Evolutionary conservation across 2,113 vertebrate genomes (phyloP), one percentile per base, ranked within the genome.

Genomic region (Cricetomys ansorgei): DNA sequence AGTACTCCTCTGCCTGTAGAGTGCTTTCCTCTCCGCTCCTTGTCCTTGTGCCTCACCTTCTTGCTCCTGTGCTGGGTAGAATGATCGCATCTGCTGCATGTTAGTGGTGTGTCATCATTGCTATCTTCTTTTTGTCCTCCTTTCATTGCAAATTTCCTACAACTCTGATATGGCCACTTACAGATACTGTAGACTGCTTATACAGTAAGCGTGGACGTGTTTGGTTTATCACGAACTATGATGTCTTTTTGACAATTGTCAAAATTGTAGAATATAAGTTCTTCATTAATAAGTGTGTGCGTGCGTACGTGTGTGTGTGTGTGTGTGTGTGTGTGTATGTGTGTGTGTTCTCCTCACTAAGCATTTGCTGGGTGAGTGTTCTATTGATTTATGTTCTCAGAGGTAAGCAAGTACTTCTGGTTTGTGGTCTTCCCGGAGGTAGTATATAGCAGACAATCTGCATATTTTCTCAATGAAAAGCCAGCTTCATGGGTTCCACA

Each of bases 401-500:
- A 90, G n/a, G 23, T 50, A 16, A 91, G 80, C 37, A 40, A 43
- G 17, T 92, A 2, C 40, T 69, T 91, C 17, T 53, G 73, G 21
- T 72, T 55, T 76, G 16, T 73, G 84, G n/a, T 12, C 1, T 85
- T 37, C 65, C 40, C 92, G 9, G 37, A 57, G 16, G 48, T 69
- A 40, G 25, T 31, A 53, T 37, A 25, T n/a, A 79, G 55, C 57
- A 43, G 62, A 21, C 3, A 86, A 10, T 88, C 57, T 89, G 76
- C 84, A 57, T 88, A 37, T 65, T 91, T 86, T 72, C 48, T 91
- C 59, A 92, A n/a, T 91, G 12, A 94, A 23, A 62, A 96, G 29
- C 31, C 83, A 53, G 72, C 67, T 79, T 85, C 43, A 45, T 15
- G 69, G 25, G 89, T 43, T 88, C 53, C 21, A 31, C 25, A 62